A percentile compares a stretch with the other conserved stretches of the same genome.
phyloP scores from a whole-genome alignment of 2,797 vertebrate genomes.

The Chloroceryle inda region DNA sequence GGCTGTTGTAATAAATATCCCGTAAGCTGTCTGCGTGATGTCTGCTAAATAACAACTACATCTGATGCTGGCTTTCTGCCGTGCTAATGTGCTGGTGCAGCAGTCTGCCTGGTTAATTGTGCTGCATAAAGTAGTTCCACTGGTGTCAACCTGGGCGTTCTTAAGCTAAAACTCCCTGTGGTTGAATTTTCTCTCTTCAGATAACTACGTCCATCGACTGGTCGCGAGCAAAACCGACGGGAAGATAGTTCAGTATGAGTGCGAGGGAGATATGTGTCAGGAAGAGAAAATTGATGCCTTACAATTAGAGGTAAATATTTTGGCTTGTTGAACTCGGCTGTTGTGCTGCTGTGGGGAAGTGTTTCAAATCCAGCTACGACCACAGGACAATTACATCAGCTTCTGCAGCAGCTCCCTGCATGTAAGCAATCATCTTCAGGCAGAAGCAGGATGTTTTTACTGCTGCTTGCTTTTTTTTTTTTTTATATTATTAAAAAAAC shows the following conservation, averaged over 20 bases:
- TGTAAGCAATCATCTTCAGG: constrained; percentile 18
- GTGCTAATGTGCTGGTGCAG: neutral
- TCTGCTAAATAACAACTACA: neutral
- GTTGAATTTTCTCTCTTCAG: constrained; percentile 76
- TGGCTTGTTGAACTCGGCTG: neutral
- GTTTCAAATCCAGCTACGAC: neutral
- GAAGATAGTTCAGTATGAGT: constrained; percentile 98
- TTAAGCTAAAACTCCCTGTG: neutral
- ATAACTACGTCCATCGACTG: constrained; percentile 98
- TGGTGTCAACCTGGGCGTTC: neutral
- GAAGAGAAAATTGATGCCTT: constrained; percentile 97
- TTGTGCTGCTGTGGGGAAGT: neutral
- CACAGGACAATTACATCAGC: neutral
- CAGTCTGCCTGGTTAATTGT: neutral
- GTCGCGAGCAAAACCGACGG: constrained; percentile 98
- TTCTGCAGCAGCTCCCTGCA: constrained; percentile 25
- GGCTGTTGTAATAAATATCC: neutral
- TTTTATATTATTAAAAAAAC: no score
- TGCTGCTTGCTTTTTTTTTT: neutral
- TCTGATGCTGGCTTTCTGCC: constrained; percentile 15
- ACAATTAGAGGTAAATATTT: constrained; percentile 90
- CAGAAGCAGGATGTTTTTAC: neutral
- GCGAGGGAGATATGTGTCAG: constrained; percentile 95
- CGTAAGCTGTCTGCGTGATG: neutral
- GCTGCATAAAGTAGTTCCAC: neutral